Evolutionary conservation across 2,888 invertebrate species (phyloP).

Genomic region (Rhopalosiphum nymphaeae): DNA sequence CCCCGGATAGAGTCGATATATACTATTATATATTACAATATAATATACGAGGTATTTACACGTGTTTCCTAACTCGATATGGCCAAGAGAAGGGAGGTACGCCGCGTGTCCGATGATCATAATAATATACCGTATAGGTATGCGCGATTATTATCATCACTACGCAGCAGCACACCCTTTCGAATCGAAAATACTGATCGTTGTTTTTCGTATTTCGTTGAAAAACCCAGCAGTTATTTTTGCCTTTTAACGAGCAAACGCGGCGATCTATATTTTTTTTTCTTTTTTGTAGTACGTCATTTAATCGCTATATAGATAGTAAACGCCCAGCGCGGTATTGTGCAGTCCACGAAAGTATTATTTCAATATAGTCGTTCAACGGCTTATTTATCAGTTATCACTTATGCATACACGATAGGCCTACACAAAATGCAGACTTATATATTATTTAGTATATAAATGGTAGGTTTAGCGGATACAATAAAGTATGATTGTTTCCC

Average conservation of each 20-base stretch:
- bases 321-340: neutral
- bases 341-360: neutral
- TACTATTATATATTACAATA: neutral
- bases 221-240: neutral
- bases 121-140: neutral
- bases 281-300: neutral
- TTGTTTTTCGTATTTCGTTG: neutral
- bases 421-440: neutral
- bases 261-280: neutral
- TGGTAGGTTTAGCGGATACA: neutral
- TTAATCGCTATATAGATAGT: too few relatives aligned
- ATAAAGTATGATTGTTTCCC: neutral
- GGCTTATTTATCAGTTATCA: neutral
- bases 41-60: constrained; percentile 5
- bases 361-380: neutral
- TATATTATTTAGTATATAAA: neutral
- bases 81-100: neutral
- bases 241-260: neutral
- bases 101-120: neutral
- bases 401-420: too few relatives aligned
- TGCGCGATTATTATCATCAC: constrained; percentile 32
- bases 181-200: neutral
- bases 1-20: neutral
- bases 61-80: constrained; percentile 25
- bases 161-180: neutral